Percentiles rank a stretch among this genome's conserved stretches.
These are phyloP conservation scores for Ellobius talpinus DNA, from an alignment of 2,113 vertebrate genomes.

Conservation along the genomic window DNA sequence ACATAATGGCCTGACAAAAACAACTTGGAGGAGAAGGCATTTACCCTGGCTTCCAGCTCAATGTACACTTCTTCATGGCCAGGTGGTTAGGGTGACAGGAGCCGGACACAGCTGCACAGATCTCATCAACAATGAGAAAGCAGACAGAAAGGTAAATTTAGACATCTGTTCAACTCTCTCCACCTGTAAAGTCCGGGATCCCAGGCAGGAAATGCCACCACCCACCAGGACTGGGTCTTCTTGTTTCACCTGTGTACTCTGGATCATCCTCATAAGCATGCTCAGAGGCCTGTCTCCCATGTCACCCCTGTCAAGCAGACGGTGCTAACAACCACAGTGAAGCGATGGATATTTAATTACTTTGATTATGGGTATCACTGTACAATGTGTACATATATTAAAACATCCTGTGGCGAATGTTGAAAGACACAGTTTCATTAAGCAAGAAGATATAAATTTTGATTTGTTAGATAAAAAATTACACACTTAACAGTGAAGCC, in stretches of 20 bases:
- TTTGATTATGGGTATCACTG: neutral
- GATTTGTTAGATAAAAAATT: neutral
- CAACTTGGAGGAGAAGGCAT: rapidly evolving
- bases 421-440: neutral
- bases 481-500: neutral
- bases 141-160: too few relatives aligned
- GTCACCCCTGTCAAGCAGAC: neutral
- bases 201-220: neutral
- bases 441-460: neutral
- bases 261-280: neutral
- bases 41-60: neutral
- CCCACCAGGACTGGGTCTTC: neutral
- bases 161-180: too few relatives aligned
- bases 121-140: too few relatives aligned
- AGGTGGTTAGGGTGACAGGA: neutral
- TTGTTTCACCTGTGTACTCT: neutral
- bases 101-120: neutral
- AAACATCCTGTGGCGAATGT: neutral
- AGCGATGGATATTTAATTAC: neutral
- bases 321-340: neutral
- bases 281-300: neutral
- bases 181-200: neutral
- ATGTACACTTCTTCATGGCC: neutral
- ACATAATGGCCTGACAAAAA: neutral
- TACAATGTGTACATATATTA: neutral